These are phyloP conservation scores for Hydrozoanthus gracilis DNA, from an alignment of 92 coral and sea anemone genomes.

Conservation along the genomic window DNA sequence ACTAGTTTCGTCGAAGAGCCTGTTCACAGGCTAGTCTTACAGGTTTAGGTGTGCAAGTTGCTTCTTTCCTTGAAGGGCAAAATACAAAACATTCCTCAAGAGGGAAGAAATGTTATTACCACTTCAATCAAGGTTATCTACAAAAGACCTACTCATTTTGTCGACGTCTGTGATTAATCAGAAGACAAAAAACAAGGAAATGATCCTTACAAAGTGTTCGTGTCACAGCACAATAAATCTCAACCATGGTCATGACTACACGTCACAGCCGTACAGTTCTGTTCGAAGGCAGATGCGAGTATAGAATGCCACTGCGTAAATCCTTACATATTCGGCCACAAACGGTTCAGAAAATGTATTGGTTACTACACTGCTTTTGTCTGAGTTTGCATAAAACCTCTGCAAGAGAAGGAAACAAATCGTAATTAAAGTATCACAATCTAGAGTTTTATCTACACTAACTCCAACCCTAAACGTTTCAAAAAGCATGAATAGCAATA, in stretches of 20 bases:
- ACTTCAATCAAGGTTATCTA: background rate
- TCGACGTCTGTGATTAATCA: background rate
- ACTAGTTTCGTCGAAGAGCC: no score
- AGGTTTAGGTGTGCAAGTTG: no score
- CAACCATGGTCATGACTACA: background rate
- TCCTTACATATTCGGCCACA: slow-evolving; percentile 14
- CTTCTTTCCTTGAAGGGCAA: no score
- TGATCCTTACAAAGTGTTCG: background rate
- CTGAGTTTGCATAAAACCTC: slow-evolving; percentile 1
- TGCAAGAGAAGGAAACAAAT: background rate
- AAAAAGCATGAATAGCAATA: background rate
- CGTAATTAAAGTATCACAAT: background rate
- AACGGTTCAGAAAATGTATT: slow-evolving; percentile 1
- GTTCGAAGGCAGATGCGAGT: background rate
- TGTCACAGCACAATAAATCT: background rate
- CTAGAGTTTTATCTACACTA: background rate
- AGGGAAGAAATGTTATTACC: background rate
- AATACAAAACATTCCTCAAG: no score
- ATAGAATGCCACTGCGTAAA: background rate
- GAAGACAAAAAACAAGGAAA: background rate
- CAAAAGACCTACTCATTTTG: background rate
- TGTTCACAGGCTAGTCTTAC: no score
- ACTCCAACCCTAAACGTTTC: background rate
- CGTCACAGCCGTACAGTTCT: slow-evolving; percentile 23
- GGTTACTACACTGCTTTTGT: slow-evolving; percentile 8